phyloP scores from a whole-genome alignment of 2,888 invertebrate genomes.

The Lasioglossum marginatum region DNA sequence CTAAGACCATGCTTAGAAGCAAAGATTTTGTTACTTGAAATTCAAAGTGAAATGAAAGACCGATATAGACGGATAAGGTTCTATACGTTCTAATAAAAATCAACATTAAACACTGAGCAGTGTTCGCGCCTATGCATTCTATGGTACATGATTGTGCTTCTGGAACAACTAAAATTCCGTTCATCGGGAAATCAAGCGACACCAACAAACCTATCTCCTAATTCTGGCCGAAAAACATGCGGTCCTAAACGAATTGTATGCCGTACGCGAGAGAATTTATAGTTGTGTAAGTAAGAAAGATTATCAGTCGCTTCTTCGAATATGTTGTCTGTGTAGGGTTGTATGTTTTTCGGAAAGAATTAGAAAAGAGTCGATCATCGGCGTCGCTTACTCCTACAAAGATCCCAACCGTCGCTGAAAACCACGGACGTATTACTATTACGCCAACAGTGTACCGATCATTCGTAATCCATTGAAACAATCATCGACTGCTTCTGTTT shows the following conservation, averaged over 20 bases:
- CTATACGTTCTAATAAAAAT: neutral
- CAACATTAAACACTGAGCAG: neutral
- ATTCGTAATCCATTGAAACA: slow-evolving; percentile 21
- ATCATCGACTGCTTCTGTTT: neutral
- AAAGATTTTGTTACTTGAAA: neutral
- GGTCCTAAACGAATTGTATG: neutral
- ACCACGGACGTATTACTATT: slow-evolving; percentile 5
- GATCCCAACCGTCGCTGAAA: slow-evolving; percentile 12
- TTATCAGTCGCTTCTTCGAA: slow-evolving; percentile 23
- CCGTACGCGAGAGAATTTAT: neutral
- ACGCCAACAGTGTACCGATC: neutral
- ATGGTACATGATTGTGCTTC: neutral
- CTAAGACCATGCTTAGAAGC: neutral
- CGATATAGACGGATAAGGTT: neutral
- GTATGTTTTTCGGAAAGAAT: slow-evolving; percentile 18
- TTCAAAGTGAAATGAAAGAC: neutral
- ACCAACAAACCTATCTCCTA: neutral
- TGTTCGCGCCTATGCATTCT: neutral
- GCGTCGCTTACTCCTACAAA: neutral
- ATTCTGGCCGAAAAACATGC: slow-evolving; percentile 6
- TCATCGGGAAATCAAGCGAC: neutral
- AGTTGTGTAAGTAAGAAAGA: slow-evolving; percentile 23
- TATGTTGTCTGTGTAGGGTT: neutral
- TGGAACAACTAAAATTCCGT: neutral
- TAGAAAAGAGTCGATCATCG: slow-evolving; percentile 4